These are phyloP conservation scores for Hydraecia micacea DNA, from an alignment of 2,888 invertebrate genomes.

Conservation along the genomic window DNA sequence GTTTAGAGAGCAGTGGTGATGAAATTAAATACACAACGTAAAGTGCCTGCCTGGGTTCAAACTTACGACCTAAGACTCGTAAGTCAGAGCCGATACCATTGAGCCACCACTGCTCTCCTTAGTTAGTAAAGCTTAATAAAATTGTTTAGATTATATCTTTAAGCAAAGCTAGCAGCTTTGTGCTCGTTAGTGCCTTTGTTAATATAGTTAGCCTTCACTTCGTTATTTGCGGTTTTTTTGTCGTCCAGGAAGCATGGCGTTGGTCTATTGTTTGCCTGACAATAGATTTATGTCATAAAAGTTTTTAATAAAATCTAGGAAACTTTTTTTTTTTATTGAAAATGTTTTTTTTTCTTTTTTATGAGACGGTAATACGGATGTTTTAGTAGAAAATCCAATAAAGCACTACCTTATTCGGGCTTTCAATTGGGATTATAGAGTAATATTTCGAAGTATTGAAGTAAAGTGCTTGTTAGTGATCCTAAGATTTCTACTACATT, in stretches of 20 bases:
- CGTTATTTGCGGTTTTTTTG: background rate
- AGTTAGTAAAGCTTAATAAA: background rate
- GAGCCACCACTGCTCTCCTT: too few relatives aligned
- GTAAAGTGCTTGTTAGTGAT: too few relatives aligned
- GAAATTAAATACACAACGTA: too few relatives aligned
- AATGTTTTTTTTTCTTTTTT: background rate
- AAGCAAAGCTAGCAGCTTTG: constrained; percentile 1
- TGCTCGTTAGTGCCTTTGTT: background rate
- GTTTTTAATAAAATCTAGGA: background rate
- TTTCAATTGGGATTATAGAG: background rate
- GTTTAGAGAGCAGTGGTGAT: too few relatives aligned
- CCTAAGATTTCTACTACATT: too few relatives aligned
- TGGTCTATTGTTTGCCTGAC: constrained; percentile 14
- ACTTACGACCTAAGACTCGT: too few relatives aligned
- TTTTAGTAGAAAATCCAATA: background rate
- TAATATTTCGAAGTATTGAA: constrained; percentile 1
- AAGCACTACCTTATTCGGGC: background rate
- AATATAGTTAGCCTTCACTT: background rate
- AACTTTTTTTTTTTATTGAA: background rate
- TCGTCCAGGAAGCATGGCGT: background rate
- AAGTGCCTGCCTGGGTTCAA: too few relatives aligned
- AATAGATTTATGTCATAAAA: constrained; percentile 3
- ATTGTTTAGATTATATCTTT: background rate
- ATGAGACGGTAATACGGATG: too few relatives aligned
- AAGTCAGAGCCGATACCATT: too few relatives aligned